Base-by-base conservation (phyloP, 2,888 invertebrate genomes). In the Blomia tropicalis region DNA sequence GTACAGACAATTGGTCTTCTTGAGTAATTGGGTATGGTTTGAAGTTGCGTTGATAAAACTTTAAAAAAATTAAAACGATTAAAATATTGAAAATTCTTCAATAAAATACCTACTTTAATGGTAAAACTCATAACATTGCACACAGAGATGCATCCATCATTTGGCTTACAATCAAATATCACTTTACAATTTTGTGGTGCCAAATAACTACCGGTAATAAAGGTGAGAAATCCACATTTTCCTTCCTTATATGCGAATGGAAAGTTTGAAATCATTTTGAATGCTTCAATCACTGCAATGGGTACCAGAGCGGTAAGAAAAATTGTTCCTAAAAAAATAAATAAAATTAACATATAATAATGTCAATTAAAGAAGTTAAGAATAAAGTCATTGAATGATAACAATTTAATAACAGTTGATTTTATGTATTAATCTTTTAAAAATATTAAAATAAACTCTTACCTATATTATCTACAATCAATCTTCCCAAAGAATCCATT, bases 1-100 rank as follows among this genome's bases (percentile, higher is more conserved):
- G 84, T 68, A 91, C 85, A 70, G 83, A 80, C 68, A 92, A 81
- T 73, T 87, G 84, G 77, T 92, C 92, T 66, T 86, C 86, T 78
- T 89, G 88, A 76, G 89, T 89, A 73, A 92, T 85, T 68, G 90
- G 90, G 79, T 91, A 92, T 67, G 91, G 87, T 73, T 88, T 87
- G 27, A 91, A 89, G 75, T 91, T 91, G 67, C 89, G 82, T 76
- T 90, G 89, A 77, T 81, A 89, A 78, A 90, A 90, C 78, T 85
- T 3, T 32, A 56, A 36, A 4, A 43, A 62, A 64, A 62, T 59
- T 23, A n/a, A 58, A 17, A 30, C 25, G 43, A 22, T 54, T 54
- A 63, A 53, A 53, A 27, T 66, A 51, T 43, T 4, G 59, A 36
- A 58, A 56, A 25, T 27, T 27, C 5, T 17, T 5, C 4, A 5